Conservation (phyloP, 2,797 vertebrate species). For the Onychomys arenicola region DNA sequence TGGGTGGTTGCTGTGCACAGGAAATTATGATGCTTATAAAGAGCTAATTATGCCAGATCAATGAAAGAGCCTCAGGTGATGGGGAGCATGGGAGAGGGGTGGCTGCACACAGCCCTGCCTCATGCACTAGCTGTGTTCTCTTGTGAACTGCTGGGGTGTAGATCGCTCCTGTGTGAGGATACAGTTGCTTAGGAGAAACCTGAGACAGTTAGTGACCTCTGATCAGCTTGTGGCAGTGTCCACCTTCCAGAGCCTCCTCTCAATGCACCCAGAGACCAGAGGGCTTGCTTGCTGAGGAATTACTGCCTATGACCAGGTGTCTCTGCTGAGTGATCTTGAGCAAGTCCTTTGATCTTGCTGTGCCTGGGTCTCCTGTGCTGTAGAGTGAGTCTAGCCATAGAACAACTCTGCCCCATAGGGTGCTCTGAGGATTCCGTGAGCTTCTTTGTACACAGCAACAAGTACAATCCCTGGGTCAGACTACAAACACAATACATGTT, state of each 20-base stretch:
- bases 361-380: background rate
- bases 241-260: background rate
- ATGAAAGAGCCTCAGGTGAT: constrained; percentile 15
- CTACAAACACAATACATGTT: background rate
- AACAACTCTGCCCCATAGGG: background rate
- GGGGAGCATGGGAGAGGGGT: background rate
- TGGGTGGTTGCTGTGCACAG: background rate
- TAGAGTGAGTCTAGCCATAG: background rate
- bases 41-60: constrained; percentile 53
- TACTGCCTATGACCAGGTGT: background rate
- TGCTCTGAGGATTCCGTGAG: background rate
- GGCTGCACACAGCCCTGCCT: background rate
- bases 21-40: constrained; percentile 57
- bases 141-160: fast-evolving
- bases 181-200: background rate
- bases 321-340: background rate
- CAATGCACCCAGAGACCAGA: background rate
- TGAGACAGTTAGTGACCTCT: background rate
- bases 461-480: background rate
- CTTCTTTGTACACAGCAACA: background rate
- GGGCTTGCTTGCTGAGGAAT: background rate
- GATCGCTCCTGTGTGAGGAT: background rate
- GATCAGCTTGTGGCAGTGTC: background rate
- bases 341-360: background rate
- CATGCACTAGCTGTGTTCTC: background rate